Evolutionary conservation across 2,888 invertebrate species (phyloP).

Genomic region (Itoplectis maculator): DNA sequence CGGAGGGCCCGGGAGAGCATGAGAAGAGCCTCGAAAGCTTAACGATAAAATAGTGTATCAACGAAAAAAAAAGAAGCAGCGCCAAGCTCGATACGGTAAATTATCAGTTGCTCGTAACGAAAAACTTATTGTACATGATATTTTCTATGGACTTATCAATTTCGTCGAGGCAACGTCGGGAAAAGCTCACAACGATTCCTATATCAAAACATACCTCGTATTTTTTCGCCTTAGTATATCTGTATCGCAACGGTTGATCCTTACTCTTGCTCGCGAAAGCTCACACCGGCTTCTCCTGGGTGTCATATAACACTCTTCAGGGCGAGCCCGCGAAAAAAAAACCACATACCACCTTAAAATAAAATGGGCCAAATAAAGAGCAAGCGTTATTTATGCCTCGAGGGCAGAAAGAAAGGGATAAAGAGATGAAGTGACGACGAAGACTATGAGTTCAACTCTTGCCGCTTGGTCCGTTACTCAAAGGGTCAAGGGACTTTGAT

Average conservation of each 20-base stretch:
- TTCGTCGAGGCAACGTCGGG: slow-evolving; percentile 16
- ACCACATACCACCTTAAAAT: background rate
- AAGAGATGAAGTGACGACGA: background rate
- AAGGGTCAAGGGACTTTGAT: background rate
- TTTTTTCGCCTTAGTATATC: background rate
- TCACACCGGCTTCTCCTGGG: slow-evolving; percentile 27
- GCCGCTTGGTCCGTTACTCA: background rate
- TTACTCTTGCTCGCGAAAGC: slow-evolving; percentile 11
- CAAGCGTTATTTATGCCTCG: slow-evolving; percentile 10
- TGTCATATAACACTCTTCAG: slow-evolving; percentile 41
- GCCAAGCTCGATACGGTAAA: slow-evolving; percentile 32
- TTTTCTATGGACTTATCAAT: slow-evolving; percentile 58
- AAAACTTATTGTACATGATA: slow-evolving; percentile 55
- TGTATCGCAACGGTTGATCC: background rate
- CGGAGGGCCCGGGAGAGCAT: slow-evolving; percentile 13
- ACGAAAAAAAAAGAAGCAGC: background rate
- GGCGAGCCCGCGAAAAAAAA: background rate
- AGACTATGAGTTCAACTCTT: background rate
- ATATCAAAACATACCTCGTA: slow-evolving; percentile 12
- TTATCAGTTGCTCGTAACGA: slow-evolving; percentile 46
- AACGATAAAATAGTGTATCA: slow-evolving; percentile 58
- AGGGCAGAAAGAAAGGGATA: background rate
- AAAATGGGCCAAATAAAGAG: too few species aligned
- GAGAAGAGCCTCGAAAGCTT: slow-evolving; percentile 42
- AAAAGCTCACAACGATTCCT: slow-evolving; percentile 17